Evolutionary conservation across 2,797 vertebrate species (phyloP), one percentile per base, ranked within the genome.

Genomic region (Melanotaenia trifasciata): DNA sequence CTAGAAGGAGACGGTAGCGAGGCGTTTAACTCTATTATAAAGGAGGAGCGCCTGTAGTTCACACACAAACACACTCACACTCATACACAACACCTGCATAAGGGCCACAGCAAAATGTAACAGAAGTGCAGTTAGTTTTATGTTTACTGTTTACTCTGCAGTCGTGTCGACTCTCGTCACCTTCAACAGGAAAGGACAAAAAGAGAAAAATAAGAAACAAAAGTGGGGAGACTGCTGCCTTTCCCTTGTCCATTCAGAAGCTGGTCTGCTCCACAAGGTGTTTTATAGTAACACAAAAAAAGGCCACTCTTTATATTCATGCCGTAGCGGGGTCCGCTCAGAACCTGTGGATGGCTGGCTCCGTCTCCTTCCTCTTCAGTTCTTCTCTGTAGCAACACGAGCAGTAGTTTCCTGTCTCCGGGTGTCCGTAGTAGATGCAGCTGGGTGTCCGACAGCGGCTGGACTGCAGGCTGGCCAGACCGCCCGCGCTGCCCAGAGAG

Each of bases 351-450:
- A 96, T 93, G 73, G 90, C 81, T 0, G 95, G 87, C 36, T 96
- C 96, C 0, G 90, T 82, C 81, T 97, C 97, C 86, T 94, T 93
- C 87, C 95, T 94, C 85, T 94, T 96, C 89, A 97, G 87, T 93
- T 97, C 97, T 45, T 98, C 96, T 58, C 93, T 90, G 89, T 98
- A 99, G 85, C 98, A 99, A 93, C 94, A 99, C 53, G 98, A 99
- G 85, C 98, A 99, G 93, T 97, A 98, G 93, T 99, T 95, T 82
- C 96, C 96, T 0, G 98, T 99, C 87, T 98, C 97, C 0, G 98
- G 97, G 82, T 97, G 97, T 81, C 98, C 98, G 0, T 97, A 99
- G 90, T 96, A 99, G 89, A 94, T 95, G 94, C 98, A 99, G 93
- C 92, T 96, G 22, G 96, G 94, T 45, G 97, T 97, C 85, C 95